Conservation (phyloP, 2,888 invertebrate genomes). For the Ennomos quercinarius region DNA sequence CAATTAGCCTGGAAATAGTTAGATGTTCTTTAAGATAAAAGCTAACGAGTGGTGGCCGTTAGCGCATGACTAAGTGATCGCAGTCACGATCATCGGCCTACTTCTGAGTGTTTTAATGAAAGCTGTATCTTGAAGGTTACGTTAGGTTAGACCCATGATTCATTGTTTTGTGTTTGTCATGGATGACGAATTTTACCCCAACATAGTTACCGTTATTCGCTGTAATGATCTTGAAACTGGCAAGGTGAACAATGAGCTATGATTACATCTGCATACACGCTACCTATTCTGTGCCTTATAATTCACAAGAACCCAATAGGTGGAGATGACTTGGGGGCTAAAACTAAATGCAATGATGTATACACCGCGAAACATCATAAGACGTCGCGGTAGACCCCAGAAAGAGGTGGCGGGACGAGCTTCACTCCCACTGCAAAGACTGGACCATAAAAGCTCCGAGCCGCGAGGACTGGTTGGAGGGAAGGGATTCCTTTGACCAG, state of each 20-base stretch:
- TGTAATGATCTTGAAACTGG: slow-evolving; percentile 26
- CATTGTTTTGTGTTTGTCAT: slow-evolving; percentile 30
- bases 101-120: slow-evolving; percentile 14
- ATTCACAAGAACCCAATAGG: too few species aligned
- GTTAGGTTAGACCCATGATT: slow-evolving; percentile 44
- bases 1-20: slow-evolving; percentile 43
- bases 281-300: too few species aligned
- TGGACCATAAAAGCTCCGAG: too few species aligned
- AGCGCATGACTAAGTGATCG: slow-evolving; percentile 72
- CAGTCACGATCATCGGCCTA: slow-evolving; percentile 62
- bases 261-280: background rate
- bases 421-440: too few species aligned
- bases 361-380: too few species aligned
- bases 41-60: slow-evolving; percentile 62
- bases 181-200: slow-evolving; percentile 20
- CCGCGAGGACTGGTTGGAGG: too few species aligned
- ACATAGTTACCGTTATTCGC: slow-evolving; percentile 24
- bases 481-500: too few species aligned
- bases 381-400: too few species aligned
- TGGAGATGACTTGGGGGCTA: too few species aligned
- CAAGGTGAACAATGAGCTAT: slow-evolving; percentile 10
- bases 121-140: slow-evolving; percentile 33
- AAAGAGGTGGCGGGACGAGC: too few species aligned
- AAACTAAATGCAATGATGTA: too few species aligned
- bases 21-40: slow-evolving; percentile 59